Evolutionary conservation across 2,888 invertebrate genomes (phyloP).

Genomic region (Euzetes globulus): DNA sequence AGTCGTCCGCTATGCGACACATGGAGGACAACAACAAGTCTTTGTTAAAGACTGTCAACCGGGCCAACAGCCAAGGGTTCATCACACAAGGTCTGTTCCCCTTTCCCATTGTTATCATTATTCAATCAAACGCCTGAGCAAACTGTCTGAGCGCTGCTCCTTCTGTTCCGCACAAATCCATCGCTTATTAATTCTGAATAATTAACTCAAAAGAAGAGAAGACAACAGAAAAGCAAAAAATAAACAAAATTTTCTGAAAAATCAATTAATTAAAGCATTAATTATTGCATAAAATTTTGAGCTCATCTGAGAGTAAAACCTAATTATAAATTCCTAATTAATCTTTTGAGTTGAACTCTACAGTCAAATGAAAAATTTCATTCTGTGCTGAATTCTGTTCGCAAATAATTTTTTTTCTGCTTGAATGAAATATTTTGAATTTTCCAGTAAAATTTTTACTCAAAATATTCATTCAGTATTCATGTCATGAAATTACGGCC

Average conservation of each 20-base stretch:
- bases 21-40: slow-evolving; percentile 21
- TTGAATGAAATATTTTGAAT: background rate
- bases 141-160: no score
- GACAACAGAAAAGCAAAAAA: no score
- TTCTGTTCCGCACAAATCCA: no score
- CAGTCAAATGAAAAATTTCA: no score
- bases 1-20: slow-evolving; percentile 24
- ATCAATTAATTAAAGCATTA: background rate
- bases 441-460: no score
- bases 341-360: no score
- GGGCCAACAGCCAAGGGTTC: slow-evolving; percentile 11
- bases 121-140: no score
- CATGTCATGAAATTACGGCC: no score
- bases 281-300: background rate
- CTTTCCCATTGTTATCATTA: background rate
- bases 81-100: slow-evolving; percentile 17
- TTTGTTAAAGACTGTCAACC: slow-evolving; percentile 7
- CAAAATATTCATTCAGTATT: background rate
- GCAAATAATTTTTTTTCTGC: background rate
- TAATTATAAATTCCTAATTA: no score
- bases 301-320: background rate
- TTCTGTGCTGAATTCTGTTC: no score
- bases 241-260: background rate
- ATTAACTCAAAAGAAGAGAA: no score
- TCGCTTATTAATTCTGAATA: no score